Evolutionary conservation across 1,140 invertebrate species (phyloP).

Genomic region (Drosophila pallidifrons): DNA sequence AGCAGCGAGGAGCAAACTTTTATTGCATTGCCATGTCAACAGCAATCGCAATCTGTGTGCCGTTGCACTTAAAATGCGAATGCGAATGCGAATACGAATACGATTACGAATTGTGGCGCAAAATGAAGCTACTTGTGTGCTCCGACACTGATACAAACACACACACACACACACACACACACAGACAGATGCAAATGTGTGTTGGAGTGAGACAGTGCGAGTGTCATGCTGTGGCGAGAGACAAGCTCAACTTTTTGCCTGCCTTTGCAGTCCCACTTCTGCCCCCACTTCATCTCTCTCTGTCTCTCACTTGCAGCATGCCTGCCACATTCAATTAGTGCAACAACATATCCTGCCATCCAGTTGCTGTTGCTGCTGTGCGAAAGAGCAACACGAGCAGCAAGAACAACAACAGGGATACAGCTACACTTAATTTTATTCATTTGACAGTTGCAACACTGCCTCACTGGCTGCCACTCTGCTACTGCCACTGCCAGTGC

Average conservation of each 20-base stretch:
- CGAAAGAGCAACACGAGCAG: slow-evolving; percentile 39
- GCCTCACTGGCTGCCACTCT: slow-evolving; percentile 43
- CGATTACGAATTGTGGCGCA: slow-evolving; percentile 69
- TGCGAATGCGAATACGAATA: slow-evolving; percentile 38
- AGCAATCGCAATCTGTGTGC: slow-evolving; percentile 71
- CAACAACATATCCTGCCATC: slow-evolving; percentile 81
- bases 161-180: slow-evolving; percentile 36
- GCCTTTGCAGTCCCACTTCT: neutral
- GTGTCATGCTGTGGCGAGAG: slow-evolving; percentile 42
- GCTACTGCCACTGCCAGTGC: slow-evolving; percentile 3
- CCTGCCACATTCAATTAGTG: slow-evolving; percentile 83
- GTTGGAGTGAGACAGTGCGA: slow-evolving; percentile 41
- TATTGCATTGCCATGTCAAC: slow-evolving; percentile 83
- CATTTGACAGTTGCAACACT: slow-evolving; percentile 79
- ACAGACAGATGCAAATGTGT: slow-evolving; percentile 23
- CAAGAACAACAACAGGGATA: slow-evolving; percentile 39
- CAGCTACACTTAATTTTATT: slow-evolving; percentile 82
- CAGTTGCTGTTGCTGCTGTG: slow-evolving; percentile 34
- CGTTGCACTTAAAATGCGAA: slow-evolving; percentile 79
- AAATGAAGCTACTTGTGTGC: slow-evolving; percentile 82
- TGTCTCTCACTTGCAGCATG: slow-evolving; percentile 32
- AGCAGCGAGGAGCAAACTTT: slow-evolving; percentile 65
- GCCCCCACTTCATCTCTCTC: neutral
- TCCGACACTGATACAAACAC: slow-evolving; percentile 50
- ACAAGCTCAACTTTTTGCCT: slow-evolving; percentile 47